phyloP scores from a whole-genome alignment of 2,797 vertebrate genomes.

The Chlorospingus semifuscus region DNA sequence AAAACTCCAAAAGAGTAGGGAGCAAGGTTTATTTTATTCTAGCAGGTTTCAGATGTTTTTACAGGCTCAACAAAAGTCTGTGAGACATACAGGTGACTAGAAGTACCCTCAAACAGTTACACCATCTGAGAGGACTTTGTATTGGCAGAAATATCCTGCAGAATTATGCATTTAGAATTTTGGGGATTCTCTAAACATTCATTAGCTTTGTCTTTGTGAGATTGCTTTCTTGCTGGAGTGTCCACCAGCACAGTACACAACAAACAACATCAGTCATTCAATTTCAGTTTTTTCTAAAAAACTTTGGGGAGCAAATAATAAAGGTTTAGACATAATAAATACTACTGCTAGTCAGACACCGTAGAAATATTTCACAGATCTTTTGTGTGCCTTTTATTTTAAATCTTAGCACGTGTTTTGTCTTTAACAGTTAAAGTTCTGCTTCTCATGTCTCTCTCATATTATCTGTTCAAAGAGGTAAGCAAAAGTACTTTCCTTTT shows the following conservation, averaged over 20 bases:
- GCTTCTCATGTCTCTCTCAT: background rate
- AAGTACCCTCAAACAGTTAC: background rate
- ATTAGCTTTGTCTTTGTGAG: background rate
- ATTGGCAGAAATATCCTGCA: background rate
- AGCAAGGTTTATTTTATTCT: background rate
- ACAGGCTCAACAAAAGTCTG: background rate
- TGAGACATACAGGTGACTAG: background rate
- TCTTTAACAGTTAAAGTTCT: background rate
- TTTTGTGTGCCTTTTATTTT: background rate
- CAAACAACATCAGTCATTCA: background rate
- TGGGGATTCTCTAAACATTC: background rate
- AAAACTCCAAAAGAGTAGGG: background rate
- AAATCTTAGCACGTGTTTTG: background rate
- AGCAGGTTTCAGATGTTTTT: background rate
- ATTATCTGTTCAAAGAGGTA: background rate
- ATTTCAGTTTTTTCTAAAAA: background rate
- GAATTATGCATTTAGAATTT: background rate
- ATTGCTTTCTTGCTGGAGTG: rapidly evolving
- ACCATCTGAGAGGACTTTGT: background rate
- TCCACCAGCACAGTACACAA: background rate
- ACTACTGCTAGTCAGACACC: background rate
- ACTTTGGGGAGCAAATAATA: background rate
- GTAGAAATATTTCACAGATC: background rate
- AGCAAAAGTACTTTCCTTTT: background rate
- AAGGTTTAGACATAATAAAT: background rate